These are phyloP conservation scores for Sebastes iracundus DNA, from an alignment of 2,797 vertebrate species.

Conservation along the genomic window DNA sequence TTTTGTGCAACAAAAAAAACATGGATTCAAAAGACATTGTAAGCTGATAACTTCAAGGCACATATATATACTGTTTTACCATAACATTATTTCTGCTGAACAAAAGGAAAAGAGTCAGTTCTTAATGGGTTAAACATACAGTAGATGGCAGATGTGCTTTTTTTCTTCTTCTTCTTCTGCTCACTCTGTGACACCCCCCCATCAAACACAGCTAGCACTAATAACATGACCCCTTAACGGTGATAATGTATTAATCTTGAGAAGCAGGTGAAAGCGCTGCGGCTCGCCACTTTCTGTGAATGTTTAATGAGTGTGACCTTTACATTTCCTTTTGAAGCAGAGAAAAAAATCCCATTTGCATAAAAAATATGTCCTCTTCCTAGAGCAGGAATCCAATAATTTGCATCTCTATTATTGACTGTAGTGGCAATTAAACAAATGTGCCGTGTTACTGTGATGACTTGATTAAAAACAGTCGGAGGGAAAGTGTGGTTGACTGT, in stretches of 20 bases:
- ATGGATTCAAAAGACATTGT: slow-evolving; percentile 70
- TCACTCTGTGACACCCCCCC: slow-evolving; percentile 22
- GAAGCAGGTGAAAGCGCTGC: slow-evolving; percentile 34
- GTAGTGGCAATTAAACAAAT: slow-evolving; percentile 33
- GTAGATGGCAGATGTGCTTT: slow-evolving; percentile 53
- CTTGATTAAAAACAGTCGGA: slow-evolving; percentile 22
- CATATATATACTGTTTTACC: slow-evolving; percentile 53
- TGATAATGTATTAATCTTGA: slow-evolving; percentile 42
- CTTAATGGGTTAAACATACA: slow-evolving; percentile 33
- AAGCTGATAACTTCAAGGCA: slow-evolving; percentile 78
- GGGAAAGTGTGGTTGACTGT: neutral
- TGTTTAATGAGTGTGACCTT: slow-evolving; percentile 61
- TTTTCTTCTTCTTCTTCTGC: slow-evolving; percentile 19
- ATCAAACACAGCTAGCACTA: slow-evolving; percentile 30
- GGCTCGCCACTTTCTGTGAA: slow-evolving; percentile 21
- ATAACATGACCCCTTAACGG: slow-evolving; percentile 26
- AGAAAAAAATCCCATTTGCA: slow-evolving; percentile 42
- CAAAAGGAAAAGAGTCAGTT: slow-evolving; percentile 29
- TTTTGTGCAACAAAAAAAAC: slow-evolving; percentile 62
- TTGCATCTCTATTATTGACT: slow-evolving; percentile 18
- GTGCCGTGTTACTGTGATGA: slow-evolving; percentile 17
- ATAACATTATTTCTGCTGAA: slow-evolving; percentile 51
- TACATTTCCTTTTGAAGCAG: slow-evolving; percentile 40
- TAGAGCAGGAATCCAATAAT: slow-evolving; percentile 11
- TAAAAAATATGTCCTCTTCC: slow-evolving; percentile 26